Conservation (phyloP, 2,888 invertebrate genomes). For the Caenorhabditis macrosperma region DNA sequence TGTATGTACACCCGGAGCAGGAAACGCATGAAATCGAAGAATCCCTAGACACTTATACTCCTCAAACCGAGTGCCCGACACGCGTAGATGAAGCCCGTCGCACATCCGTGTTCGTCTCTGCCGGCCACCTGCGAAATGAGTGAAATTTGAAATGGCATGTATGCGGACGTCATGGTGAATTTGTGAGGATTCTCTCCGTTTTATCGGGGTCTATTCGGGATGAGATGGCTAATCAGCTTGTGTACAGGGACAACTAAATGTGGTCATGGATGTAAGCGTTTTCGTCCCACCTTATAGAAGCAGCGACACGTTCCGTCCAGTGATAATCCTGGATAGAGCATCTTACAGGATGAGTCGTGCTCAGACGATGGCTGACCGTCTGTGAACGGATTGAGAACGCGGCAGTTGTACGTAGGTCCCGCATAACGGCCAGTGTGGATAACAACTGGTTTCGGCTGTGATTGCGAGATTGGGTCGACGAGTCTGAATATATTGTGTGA, state of each 20-base stretch:
- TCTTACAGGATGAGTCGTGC: constrained; percentile 63
- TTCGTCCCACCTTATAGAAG: constrained; percentile 58
- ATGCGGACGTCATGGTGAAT: constrained; percentile 14
- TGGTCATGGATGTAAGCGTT: no score
- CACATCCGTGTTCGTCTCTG: constrained; percentile 65
- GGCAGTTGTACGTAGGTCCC: constrained; percentile 68
- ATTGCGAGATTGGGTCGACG: constrained; percentile 32
- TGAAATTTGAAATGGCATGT: constrained; percentile 3
- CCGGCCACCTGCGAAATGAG: constrained; percentile 63
- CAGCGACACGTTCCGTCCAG: constrained; percentile 63
- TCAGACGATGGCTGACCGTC: constrained; percentile 62
- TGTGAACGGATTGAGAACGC: constrained; percentile 66
- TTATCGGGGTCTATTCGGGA: neutral
- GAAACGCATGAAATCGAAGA: constrained; percentile 6
- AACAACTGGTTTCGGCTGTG: constrained; percentile 63
- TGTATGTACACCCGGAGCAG: constrained; percentile 46
- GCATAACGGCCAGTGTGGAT: constrained; percentile 57
- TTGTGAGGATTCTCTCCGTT: constrained; percentile 36
- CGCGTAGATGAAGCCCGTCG: constrained; percentile 66
- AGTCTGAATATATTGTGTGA: neutral
- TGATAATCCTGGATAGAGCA: constrained; percentile 68
- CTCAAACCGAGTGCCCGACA: constrained; percentile 50
- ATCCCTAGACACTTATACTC: constrained; percentile 56
- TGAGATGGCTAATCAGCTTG: no score
- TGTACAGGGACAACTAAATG: no score